Percentiles rank a stretch among this genome's conserved stretches.
phyloP scores from a whole-genome alignment of 37 sponge, comb jelly and placozoan genomes.

The Spongia lamella region DNA sequence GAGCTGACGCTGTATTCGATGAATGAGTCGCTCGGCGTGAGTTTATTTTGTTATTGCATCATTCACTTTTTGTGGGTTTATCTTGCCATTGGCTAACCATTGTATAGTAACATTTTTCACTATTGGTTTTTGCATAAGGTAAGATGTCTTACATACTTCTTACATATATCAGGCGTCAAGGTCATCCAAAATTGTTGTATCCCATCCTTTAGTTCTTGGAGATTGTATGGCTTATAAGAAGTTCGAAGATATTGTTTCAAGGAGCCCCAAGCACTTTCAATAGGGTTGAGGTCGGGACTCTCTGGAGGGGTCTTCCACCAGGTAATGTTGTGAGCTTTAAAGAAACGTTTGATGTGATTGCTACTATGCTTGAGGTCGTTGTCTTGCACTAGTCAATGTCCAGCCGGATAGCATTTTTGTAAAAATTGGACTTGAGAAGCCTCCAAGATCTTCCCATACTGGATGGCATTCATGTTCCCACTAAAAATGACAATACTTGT shows the following conservation, averaged over 20 bases:
- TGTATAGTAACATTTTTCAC: no score
- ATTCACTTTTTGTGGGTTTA: no score
- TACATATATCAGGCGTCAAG: slow-evolving; percentile 12
- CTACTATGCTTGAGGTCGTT: slow-evolving; percentile 30
- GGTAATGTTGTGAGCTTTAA: slow-evolving; percentile 1
- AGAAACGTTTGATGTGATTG: background rate
- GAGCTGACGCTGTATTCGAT: no score
- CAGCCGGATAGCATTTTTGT: background rate
- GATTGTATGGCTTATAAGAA: background rate
- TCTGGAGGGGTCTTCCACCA: slow-evolving; percentile 21
- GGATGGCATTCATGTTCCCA: slow-evolving; percentile 33
- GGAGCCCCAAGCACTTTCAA: slow-evolving; percentile 5
- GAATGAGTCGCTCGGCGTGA: no score
- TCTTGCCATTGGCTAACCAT: no score
- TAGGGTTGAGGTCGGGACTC: slow-evolving; percentile 11
- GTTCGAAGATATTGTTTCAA: background rate
- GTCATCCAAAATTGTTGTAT: slow-evolving; percentile 1
- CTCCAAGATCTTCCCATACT: slow-evolving; percentile 25
- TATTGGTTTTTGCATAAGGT: no score
- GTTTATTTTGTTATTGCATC: no score
- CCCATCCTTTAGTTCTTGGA: background rate
- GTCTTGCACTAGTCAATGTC: slow-evolving; percentile 33
- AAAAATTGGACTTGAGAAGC: slow-evolving; percentile 10
- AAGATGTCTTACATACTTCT: no score
- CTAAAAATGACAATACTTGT: slow-evolving; percentile 41